Evolutionary conservation across 2,797 vertebrate genomes (phyloP).

Genomic region (Podargus strigoides): DNA sequence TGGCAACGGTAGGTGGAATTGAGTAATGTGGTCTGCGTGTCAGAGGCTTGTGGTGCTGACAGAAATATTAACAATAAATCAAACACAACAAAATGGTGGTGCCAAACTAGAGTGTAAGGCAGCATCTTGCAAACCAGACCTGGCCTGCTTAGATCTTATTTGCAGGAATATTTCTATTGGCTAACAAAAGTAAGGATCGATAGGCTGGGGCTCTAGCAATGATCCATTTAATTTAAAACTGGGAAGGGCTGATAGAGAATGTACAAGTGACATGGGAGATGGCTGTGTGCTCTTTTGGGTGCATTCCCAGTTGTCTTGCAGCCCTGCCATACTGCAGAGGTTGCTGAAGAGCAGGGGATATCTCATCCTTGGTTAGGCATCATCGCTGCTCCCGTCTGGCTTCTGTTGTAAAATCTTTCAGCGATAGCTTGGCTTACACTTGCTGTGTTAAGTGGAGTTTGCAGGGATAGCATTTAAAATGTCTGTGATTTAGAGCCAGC

Average conservation of each 20-base stretch:
- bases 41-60: background rate
- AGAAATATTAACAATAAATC: background rate
- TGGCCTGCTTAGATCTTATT: background rate
- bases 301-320: background rate
- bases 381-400: background rate
- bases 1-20: background rate
- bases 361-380: background rate
- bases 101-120: fast-evolving
- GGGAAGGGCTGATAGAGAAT: background rate
- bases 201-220: background rate
- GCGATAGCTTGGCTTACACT: background rate
- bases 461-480: background rate
- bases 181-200: background rate
- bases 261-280: background rate
- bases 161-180: background rate
- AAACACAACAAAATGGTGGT: background rate
- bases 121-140: background rate
- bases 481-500: background rate
- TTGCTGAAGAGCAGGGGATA: background rate
- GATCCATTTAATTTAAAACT: background rate
- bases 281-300: background rate
- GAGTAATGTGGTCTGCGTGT: background rate
- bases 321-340: background rate
- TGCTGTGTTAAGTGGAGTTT: background rate
- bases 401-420: background rate